Percentiles rank a stretch among this genome's conserved stretches.
phyloP scores from a whole-genome alignment of 2,113 vertebrate species.

The Vidua macroura region DNA sequence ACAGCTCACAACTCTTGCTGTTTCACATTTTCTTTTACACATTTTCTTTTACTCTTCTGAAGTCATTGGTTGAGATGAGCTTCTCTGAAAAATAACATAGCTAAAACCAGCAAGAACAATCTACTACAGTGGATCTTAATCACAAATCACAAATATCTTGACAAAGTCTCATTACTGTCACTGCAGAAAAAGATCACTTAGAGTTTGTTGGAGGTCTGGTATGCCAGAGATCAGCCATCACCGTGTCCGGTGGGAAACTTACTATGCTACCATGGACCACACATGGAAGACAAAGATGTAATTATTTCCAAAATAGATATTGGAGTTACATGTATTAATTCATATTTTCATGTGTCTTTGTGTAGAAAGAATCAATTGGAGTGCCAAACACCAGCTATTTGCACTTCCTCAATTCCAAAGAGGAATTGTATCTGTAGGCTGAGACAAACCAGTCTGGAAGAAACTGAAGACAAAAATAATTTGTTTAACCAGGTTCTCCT shows the following conservation, averaged over 20 bases:
- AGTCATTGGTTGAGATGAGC: neutral
- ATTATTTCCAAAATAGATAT: neutral
- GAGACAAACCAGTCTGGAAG: neutral
- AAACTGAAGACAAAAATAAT: neutral
- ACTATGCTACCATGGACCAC: fast-evolving
- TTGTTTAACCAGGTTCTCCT: neutral
- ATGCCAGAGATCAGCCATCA: neutral
- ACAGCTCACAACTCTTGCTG: neutral
- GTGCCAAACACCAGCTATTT: neutral
- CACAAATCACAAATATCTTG: neutral
- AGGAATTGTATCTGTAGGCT: neutral
- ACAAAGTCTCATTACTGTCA: neutral
- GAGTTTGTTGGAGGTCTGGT: neutral
- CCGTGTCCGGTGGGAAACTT: neutral
- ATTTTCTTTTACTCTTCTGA: neutral
- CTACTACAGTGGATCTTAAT: neutral
- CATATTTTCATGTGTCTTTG: neutral
- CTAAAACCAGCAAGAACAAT: neutral
- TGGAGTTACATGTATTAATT: neutral
- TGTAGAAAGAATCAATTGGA: neutral
- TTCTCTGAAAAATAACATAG: neutral
- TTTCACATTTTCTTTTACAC: neutral
- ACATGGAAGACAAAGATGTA: neutral
- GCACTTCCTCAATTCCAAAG: neutral
- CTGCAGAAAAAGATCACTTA: neutral